Percentiles rank a stretch among this genome's conserved stretches.
Evolutionary conservation across 2,888 invertebrate species (phyloP).

Genomic region (Drosophila tanythrix): DNA sequence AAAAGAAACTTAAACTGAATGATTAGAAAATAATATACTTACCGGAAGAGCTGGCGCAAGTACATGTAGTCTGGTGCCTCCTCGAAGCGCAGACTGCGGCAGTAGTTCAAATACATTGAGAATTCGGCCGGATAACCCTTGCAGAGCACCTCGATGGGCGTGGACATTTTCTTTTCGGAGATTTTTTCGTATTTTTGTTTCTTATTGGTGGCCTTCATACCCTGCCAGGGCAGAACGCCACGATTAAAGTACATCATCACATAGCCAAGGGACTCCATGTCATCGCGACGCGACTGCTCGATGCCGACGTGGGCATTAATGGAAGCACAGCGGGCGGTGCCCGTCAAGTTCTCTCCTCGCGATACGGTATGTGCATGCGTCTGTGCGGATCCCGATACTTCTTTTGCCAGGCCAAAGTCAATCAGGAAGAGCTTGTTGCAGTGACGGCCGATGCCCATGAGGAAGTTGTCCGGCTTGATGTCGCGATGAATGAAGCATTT

Average conservation of each 20-base stretch:
- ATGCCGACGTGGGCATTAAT: slow-evolving; percentile 99
- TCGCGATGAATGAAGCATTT: slow-evolving; percentile 99
- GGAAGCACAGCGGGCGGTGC: slow-evolving; percentile 98
- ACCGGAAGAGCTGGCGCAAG: slow-evolving; percentile 92
- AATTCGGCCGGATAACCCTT: slow-evolving; percentile 99
- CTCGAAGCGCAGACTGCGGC: slow-evolving; percentile 98
- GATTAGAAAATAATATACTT: slow-evolving; percentile 10
- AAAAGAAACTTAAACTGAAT: not conserved
- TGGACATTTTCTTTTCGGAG: slow-evolving; percentile 99
- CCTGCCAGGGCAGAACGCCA: slow-evolving; percentile 98
- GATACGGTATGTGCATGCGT: slow-evolving; percentile 96
- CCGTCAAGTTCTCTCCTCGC: slow-evolving; percentile 98
- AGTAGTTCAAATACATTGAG: slow-evolving; percentile 99
- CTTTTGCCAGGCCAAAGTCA: slow-evolving; percentile 99
- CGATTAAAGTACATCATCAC: slow-evolving; percentile 99
- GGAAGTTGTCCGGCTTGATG: slow-evolving; percentile 98
- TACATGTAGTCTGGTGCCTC: slow-evolving; percentile 99
- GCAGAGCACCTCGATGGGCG: slow-evolving; percentile 98
- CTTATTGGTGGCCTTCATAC: slow-evolving; percentile 98
- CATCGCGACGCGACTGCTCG: slow-evolving; percentile 99
- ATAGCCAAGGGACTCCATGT: slow-evolving; percentile 99
- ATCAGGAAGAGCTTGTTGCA: slow-evolving; percentile 99
- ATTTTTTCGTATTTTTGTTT: slow-evolving; percentile 99
- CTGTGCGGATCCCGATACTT: slow-evolving; percentile 98
- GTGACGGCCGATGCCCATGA: slow-evolving; percentile 99